Base-by-base conservation (phyloP, 1,140 invertebrate species). In the Asbolus verrucosus region DNA sequence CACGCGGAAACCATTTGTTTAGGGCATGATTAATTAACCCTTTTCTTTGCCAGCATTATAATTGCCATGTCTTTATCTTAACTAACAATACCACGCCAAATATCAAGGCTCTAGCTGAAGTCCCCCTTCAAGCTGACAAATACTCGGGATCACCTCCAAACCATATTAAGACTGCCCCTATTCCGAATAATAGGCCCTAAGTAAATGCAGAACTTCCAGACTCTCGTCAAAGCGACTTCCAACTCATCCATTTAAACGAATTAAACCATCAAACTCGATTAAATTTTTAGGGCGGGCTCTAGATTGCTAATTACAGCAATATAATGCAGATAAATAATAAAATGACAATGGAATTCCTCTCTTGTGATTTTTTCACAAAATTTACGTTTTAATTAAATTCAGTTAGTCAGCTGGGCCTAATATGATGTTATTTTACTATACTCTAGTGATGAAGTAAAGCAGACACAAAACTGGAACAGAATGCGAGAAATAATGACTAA, bases 11-110 rank as follows among this genome's bases (percentile, higher is more conserved):
- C 46, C 66, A 67, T 67, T 67, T 67, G 66, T 67, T 59, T 54
- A 67, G 50, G 43, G 38, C 27, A 67, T 67, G 66, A 67, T 67
- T 67, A 67, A 67, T 67, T 67, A 67, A 59, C 15, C 31, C 66
- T 38, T 36, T 63, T 38, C 39, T 39, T 63, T 39, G 19, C 33
- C 19, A 19, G 39, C 31, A 63, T 39, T 63, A 63, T 69, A 69
- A 69, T 69, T 62, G 43, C 38, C 67, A 43, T 60, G 33, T 60
- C 66, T 69, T 69, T 69, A 60, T 69, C 59, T 62, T 50, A 50
- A 69, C 67, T 69, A 61, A 62, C 54, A 39, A 69, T 62, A 61
- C 41, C 33, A 43, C 36, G 67, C 43, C 50, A 27, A 62, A 43
- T 69, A 43, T 62, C 67, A 38, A 11, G 54, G 33, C 6, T 39